Conservation (phyloP, 92 coral and sea anemone species). For the Phenganax subtilis region DNA sequence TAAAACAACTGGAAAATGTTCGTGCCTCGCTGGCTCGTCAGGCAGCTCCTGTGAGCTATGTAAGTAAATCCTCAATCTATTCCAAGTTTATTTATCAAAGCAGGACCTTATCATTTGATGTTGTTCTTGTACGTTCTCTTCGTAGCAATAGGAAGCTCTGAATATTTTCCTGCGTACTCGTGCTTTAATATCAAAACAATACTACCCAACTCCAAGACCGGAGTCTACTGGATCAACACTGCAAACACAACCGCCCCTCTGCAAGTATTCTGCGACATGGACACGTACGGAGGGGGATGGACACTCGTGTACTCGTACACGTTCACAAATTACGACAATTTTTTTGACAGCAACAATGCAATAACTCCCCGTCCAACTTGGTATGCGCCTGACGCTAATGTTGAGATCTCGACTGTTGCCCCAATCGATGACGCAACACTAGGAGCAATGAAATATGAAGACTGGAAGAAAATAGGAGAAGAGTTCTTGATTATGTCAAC, state of each 20-base stretch:
- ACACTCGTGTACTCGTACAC: constrained; percentile 22
- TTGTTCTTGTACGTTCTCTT: neutral
- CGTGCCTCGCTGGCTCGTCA: neutral
- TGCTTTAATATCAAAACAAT: neutral
- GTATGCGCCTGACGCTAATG: constrained; percentile 17
- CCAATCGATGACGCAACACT: constrained; percentile 51
- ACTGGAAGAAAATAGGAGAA: constrained; percentile 54
- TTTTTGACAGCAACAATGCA: neutral
- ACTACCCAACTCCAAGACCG: neutral
- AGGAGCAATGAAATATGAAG: constrained; percentile 52
- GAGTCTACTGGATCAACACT: neutral
- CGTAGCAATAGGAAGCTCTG: neutral
- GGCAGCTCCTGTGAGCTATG: neutral
- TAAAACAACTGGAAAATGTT: neutral
- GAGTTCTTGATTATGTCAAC: constrained; percentile 64
- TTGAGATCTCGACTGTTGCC: constrained; percentile 44
- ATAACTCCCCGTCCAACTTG: constrained; percentile 3
- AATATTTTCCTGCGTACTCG: neutral
- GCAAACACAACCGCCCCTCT: neutral
- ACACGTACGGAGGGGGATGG: constrained; percentile 19
- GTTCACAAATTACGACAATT: constrained; percentile 1
- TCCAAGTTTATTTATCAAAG: neutral
- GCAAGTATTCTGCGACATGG: constrained; percentile 9
- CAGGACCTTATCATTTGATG: neutral
- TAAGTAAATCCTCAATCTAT: neutral